phyloP scores from a whole-genome alignment of 2,113 vertebrate species.

The Hyperopisus bebe region DNA sequence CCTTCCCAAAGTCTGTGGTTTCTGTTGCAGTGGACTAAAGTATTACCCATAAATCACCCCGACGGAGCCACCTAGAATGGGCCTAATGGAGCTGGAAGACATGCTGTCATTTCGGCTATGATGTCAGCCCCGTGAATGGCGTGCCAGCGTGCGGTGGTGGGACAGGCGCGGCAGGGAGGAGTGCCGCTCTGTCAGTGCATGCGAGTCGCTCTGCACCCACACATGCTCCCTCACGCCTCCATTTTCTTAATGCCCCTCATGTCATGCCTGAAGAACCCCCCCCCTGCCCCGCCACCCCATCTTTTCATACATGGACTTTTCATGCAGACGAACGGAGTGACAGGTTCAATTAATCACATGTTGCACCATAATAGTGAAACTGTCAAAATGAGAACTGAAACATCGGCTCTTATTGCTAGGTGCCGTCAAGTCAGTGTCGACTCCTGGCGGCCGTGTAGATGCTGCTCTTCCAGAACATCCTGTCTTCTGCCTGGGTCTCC shows the following conservation, averaged over 20 bases:
- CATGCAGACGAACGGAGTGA: background rate
- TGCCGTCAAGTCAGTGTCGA: background rate
- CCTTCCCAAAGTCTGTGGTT: conserved; percentile 53
- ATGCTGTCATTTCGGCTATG: conserved; percentile 66
- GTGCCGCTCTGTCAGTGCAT: conserved; percentile 40
- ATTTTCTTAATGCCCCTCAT: conserved; percentile 24
- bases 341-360: background rate
- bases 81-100: conserved; percentile 66
- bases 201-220: conserved; percentile 31
- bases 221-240: conserved; percentile 14
- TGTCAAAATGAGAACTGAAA: conserved; percentile 1
- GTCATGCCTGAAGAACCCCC: background rate
- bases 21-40: conserved; percentile 53
- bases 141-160: conserved; percentile 49
- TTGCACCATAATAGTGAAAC: background rate
- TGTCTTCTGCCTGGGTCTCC: background rate
- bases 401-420: background rate
- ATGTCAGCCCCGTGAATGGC: conserved; percentile 50
- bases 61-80: conserved; percentile 67
- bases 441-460: background rate
- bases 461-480: background rate
- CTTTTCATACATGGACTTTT: background rate
- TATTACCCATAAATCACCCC: conserved; percentile 64
- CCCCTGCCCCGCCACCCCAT: background rate
- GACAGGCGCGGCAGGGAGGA: conserved; percentile 31